Base-by-base conservation (phyloP, 2,888 invertebrate species). In the Sesia bembeciformis region DNA sequence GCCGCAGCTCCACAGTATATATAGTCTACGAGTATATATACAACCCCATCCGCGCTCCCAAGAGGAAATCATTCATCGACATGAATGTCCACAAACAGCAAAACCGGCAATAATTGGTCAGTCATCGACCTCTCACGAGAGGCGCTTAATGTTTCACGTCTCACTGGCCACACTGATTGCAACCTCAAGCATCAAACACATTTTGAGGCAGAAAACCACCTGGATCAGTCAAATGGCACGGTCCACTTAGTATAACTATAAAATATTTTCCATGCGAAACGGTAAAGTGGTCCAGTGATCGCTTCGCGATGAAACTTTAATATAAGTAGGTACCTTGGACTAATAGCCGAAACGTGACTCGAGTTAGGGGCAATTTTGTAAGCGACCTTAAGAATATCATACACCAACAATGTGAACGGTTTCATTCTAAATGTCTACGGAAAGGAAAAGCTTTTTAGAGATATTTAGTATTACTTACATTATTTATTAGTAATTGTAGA, bases 261-360 rank as follows among this genome's bases (percentile, higher is more conserved):
- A 80, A 78, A 78, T 80, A 81, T 83, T 81, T 84, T 78, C 73
- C 64, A 71, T 70, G 74, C 68, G 62, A 64, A 76, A 71, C 74
- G 70, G 68, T 64, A 71, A 70, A 74, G 70, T 74, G 73, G 78
- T 79, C 70, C 80, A 81, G 79, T 81, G 83, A 84, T 84, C 81
- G 82, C 74, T 81, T 78, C 66, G 72, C 78, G 80, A 78, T 81
- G 81, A 84, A 87, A 85, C 81, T 85, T 85, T 78, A 80, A 73
- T 81, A 78, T 77, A 84, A 86, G 85, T 77, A 84, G 85, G 85
- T 82, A 82, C 77, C 65, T 64, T 62, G 76, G 78, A 81, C 81
- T 86, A 84, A 87, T 86, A 84, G 85, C 79, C 66, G 59, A 72
- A 78, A 83, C 87, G 87, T 87, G 87, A 84, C 82, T 81, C 67